phyloP scores from a whole-genome alignment of 92 coral and sea anemone genomes.

The Blastomussa wellsi region DNA sequence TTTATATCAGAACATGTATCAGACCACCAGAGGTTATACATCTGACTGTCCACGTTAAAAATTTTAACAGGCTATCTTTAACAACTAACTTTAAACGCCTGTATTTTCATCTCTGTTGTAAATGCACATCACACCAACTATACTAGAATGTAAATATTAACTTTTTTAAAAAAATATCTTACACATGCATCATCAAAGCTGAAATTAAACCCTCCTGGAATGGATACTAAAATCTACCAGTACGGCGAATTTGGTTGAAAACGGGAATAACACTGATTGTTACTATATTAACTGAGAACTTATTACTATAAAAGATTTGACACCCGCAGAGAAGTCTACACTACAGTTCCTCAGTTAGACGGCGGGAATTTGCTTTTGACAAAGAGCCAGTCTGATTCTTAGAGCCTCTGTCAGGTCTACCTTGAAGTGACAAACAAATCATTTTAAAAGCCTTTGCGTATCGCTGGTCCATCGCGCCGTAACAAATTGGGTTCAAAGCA shows the following conservation, averaged over 20 bases:
- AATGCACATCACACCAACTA: too few relatives aligned
- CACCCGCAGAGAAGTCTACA: background rate
- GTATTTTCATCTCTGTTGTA: too few relatives aligned
- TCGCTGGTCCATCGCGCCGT: conserved; percentile 61
- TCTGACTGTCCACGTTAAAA: too few relatives aligned
- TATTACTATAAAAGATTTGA: too few relatives aligned
- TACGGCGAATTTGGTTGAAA: background rate
- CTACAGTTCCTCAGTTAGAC: background rate
- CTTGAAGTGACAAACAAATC: conserved; percentile 6
- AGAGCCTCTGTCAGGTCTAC: background rate
- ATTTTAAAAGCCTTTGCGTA: conserved; percentile 49
- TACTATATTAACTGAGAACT: background rate
- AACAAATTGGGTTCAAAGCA: conserved; percentile 64
- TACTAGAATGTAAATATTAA: too few relatives aligned
- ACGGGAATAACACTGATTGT: background rate
- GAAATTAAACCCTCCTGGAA: background rate
- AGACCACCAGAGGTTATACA: background rate
- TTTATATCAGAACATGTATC: background rate
- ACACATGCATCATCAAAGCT: background rate
- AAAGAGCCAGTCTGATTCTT: conserved; percentile 11
- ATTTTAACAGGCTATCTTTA: too few relatives aligned
- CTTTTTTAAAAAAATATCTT: background rate
- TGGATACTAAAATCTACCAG: too few relatives aligned
- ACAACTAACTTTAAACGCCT: too few relatives aligned
- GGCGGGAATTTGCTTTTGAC: background rate